A percentile compares a stretch with the other conserved stretches of the same genome.
phyloP scores from a whole-genome alignment of 1,140 invertebrate species.

The Euglossa dilemma region DNA sequence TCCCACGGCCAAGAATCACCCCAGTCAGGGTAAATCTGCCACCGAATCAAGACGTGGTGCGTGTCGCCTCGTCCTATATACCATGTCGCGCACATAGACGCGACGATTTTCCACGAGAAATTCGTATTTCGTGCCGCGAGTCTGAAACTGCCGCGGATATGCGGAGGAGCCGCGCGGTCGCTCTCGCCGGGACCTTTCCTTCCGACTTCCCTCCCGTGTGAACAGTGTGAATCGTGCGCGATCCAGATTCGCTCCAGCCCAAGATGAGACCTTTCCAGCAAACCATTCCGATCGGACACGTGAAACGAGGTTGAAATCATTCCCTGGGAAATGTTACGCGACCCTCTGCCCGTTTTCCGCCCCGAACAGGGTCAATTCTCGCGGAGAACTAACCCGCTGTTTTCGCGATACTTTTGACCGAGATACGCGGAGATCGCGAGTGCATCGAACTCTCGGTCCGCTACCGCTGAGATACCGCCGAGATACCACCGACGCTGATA shows the following conservation, averaged over 20 bases:
- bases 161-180: neutral
- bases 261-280: neutral
- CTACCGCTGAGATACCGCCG: neutral
- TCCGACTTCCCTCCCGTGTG: neutral
- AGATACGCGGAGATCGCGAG: neutral
- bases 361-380: neutral
- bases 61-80: slow-evolving; percentile 66
- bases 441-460: neutral
- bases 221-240: neutral
- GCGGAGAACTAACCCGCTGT: too few relatives aligned
- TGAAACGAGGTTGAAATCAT: neutral
- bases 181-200: neutral
- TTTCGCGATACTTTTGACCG: neutral
- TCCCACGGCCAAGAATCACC: slow-evolving; percentile 77
- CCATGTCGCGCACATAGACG: slow-evolving; percentile 66
- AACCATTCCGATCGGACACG: neutral
- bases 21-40: slow-evolving; percentile 82
- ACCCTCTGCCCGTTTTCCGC: too few relatives aligned
- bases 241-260: neutral
- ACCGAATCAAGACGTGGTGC: slow-evolving; percentile 79
- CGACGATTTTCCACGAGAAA: slow-evolving; percentile 23
- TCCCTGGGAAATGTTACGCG: neutral
- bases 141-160: neutral
- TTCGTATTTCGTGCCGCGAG: rapidly evolving
- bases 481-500: too few relatives aligned